A percentile compares a stretch with the other conserved stretches of the same genome.
Evolutionary conservation across 2,888 invertebrate genomes (phyloP).

Genomic region (Lycia hirtaria): DNA sequence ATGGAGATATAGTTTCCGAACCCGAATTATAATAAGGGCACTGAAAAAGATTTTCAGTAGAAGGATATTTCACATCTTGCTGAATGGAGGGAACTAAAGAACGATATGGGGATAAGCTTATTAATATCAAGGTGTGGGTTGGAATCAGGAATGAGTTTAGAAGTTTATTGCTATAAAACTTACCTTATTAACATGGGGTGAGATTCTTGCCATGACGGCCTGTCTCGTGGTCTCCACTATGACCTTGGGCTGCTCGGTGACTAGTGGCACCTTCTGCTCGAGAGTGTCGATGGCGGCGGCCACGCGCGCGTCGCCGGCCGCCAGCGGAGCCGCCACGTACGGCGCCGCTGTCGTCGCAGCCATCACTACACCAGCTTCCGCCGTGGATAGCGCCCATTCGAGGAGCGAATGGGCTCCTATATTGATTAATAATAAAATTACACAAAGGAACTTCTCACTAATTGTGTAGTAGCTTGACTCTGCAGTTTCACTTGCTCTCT

Average conservation of each 20-base stretch:
- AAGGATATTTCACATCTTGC: too few relatives aligned
- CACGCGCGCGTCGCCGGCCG: slow-evolving; percentile 87
- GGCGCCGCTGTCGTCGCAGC: slow-evolving; percentile 88
- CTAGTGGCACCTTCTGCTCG: slow-evolving; percentile 88
- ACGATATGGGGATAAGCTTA: not conserved
- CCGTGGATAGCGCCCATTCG: slow-evolving; percentile 89
- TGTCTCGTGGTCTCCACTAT: slow-evolving; percentile 84
- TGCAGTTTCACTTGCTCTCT: too few relatives aligned
- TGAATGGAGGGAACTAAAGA: too few relatives aligned
- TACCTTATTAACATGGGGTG: slow-evolving; percentile 84
- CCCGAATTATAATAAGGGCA: too few relatives aligned
- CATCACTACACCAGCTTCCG: slow-evolving; percentile 87
- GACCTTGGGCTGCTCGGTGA: slow-evolving; percentile 87
- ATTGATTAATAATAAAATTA: not conserved
- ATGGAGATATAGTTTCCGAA: too few relatives aligned
- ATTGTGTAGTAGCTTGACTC: too few relatives aligned
- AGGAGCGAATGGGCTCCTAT: slow-evolving; percentile 87
- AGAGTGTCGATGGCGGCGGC: slow-evolving; percentile 88
- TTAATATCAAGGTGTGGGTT: too few relatives aligned
- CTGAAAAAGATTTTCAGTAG: too few relatives aligned
- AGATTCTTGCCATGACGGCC: slow-evolving; percentile 84
- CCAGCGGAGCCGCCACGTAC: slow-evolving; percentile 79
- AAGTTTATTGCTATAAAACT: slow-evolving; percentile 24
- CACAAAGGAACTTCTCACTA: too few relatives aligned
- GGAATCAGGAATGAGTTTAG: too few relatives aligned